Evolutionary conservation across 2,113 vertebrate genomes (phyloP).

Genomic region (Dendrocopos noguchii): DNA sequence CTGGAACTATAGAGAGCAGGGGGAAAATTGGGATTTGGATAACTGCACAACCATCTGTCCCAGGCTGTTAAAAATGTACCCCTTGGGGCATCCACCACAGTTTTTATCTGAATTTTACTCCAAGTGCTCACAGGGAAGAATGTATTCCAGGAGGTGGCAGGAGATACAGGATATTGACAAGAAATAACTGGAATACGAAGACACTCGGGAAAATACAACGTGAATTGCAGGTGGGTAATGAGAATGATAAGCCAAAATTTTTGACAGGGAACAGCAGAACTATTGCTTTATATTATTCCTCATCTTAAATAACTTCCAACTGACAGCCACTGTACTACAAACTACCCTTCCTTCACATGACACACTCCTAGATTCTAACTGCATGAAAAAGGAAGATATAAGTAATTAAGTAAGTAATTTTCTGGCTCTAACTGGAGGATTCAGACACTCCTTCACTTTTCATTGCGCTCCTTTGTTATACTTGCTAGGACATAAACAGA

Average conservation of each 20-base stretch:
- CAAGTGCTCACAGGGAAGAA: background rate
- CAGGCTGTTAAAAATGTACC: background rate
- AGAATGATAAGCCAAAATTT: constrained; percentile 29
- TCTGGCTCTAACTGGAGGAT: background rate
- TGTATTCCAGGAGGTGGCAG: background rate
- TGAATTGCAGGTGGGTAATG: background rate
- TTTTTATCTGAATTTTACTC: background rate
- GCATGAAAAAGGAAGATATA: background rate
- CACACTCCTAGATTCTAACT: background rate
- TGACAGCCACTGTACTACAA: background rate
- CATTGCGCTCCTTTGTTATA: background rate
- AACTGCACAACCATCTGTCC: background rate
- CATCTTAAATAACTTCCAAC: background rate
- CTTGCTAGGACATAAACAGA: background rate
- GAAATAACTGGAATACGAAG: background rate
- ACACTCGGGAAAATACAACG: background rate
- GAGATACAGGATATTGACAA: background rate
- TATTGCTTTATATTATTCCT: background rate
- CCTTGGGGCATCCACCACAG: background rate
- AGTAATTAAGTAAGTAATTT: background rate
- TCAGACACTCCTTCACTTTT: background rate
- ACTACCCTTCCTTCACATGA: background rate
- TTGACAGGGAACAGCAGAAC: background rate
- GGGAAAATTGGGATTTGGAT: background rate
- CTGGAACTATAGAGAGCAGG: background rate